These are phyloP conservation scores for Protodeltote pygarga DNA, from an alignment of 2,888 invertebrate genomes.

Conservation along the genomic window DNA sequence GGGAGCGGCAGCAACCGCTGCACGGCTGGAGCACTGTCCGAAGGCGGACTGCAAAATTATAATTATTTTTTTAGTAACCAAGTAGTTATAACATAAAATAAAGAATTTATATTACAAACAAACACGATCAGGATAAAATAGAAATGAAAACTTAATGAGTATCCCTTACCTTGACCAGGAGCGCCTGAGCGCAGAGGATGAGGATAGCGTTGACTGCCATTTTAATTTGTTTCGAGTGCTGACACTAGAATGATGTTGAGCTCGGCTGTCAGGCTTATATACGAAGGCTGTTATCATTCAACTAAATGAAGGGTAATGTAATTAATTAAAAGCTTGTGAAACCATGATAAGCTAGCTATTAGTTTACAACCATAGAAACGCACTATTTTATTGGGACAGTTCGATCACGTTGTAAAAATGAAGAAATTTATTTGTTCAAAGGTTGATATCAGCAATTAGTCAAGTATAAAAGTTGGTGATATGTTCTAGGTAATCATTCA, in stretches of 20 bases:
- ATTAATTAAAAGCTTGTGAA: conserved; percentile 11
- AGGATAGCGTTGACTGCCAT: conserved; percentile 56
- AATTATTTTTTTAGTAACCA: not conserved
- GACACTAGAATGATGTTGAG: conserved; percentile 17
- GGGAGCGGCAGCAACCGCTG: conserved; percentile 14
- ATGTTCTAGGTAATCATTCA: conserved; percentile 4
- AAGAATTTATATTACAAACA: too few species aligned
- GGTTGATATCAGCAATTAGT: not conserved
- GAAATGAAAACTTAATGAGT: not conserved
- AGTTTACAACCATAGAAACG: not conserved
- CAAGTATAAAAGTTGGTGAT: conserved; percentile 3
- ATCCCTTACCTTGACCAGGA: conserved; percentile 9
- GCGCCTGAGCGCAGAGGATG: conserved; percentile 53
- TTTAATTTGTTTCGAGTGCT: conserved; percentile 24
- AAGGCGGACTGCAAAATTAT: conserved; percentile 8
- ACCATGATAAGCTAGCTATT: conserved; percentile 10
- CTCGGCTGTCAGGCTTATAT: conserved; percentile 3
- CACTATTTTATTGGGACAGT: not conserved
- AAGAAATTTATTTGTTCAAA: not conserved
- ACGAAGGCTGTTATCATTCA: not conserved
- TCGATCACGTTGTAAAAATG: not conserved
- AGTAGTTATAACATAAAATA: too few species aligned
- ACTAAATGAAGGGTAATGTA: not conserved
- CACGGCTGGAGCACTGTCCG: conserved; percentile 3
- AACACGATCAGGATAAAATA: too few species aligned